Evolutionary conservation across 1,140 invertebrate genomes (phyloP), one percentile per base, ranked within the genome.

Genomic region (Plectrocnemia conspersa): DNA sequence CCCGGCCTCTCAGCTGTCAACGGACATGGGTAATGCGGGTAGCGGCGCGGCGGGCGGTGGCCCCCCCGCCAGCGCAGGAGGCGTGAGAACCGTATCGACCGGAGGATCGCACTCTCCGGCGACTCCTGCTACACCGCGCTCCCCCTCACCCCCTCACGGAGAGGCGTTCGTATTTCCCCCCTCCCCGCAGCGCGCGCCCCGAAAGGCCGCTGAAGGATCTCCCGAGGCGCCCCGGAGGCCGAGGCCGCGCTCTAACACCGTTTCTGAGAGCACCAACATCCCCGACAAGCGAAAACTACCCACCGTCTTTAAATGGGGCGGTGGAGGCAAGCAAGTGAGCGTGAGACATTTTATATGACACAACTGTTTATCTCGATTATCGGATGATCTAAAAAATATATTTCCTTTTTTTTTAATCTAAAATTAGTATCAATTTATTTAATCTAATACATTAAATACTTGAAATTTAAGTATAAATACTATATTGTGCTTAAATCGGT

Each of bases 291-390:
- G 13, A 71, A 85, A 88, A 15, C 76, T 96, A 58, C 94, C 94
- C 2, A 97, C 93, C 23, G 93, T 97, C n/a, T 93, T 98, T 66
- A 94, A 95, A 70, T 93, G 91, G 90, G 89, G 93, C 75, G 90
- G 92, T 29, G 93, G 92, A 36, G 93, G 93, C n/a, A 95, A 94
- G 72, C 82, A 92, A 72, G 72, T 73, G 46, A n/a, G n/a, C n/a
- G n/a, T n/a, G n/a, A n/a, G n/a, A n/a, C n/a, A n/a, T n/a, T n/a
- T n/a, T n/a, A 38, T 6, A 24, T n/a, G n/a, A n/a, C n/a, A n/a
- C n/a, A n/a, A n/a, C n/a, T n/a, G n/a, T n/a, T n/a, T n/a, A n/a
- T n/a, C n/a, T n/a, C n/a, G n/a, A n/a, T n/a, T n/a, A n/a, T n/a
- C n/a, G n/a, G n/a, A n/a, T n/a, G n/a, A n/a, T n/a, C n/a, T n/a